phyloP scores from a whole-genome alignment of 2,113 vertebrate genomes.

The Eira barbara region DNA sequence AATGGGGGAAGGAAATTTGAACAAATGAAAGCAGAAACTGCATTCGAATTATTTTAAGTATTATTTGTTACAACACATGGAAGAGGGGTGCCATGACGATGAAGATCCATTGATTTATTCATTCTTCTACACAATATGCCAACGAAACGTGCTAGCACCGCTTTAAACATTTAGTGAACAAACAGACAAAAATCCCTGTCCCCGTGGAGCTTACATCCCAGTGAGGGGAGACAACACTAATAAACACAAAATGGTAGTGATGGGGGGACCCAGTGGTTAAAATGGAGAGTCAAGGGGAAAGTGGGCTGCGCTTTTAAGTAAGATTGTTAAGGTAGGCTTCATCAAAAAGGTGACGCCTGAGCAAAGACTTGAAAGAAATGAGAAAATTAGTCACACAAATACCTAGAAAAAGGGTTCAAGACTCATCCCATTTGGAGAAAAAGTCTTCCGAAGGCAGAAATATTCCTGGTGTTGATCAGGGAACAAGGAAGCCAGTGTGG shows the following conservation, averaged over 20 bases:
- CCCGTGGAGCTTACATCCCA: background rate
- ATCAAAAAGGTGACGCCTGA: background rate
- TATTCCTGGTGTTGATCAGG: background rate
- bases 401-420: background rate
- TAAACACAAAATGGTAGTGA: background rate
- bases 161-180: background rate
- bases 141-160: background rate
- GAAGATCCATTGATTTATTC: background rate
- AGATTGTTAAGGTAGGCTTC: background rate
- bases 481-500: background rate
- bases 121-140: background rate
- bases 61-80: background rate
- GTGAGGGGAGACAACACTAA: background rate
- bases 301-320: background rate
- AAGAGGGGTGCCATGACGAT: background rate
- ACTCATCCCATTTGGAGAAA: background rate
- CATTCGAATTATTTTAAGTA: background rate
- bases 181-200: background rate
- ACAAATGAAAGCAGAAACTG: background rate
- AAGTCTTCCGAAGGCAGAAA: background rate
- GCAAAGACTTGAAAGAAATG: background rate
- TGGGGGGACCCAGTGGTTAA: background rate
- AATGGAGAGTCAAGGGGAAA: background rate
- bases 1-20: background rate
- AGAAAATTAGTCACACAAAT: background rate